Evolutionary conservation across 2,113 vertebrate species (phyloP), one percentile per base, ranked within the genome.

Genomic region (Crotalus helleri): DNA sequence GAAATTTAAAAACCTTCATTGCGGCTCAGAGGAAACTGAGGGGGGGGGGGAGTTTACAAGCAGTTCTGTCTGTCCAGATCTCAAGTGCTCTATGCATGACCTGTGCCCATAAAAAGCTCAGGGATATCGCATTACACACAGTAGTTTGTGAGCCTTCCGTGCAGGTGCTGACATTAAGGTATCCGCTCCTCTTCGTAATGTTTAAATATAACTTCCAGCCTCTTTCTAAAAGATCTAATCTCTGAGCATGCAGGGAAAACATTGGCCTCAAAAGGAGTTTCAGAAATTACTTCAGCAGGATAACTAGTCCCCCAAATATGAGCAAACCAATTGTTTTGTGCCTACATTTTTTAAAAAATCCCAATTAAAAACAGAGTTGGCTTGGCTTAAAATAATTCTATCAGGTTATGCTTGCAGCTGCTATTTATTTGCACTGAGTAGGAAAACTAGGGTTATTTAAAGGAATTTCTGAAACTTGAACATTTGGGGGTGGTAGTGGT

Each of bases 401-500:
- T 0, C 0, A 58, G 55, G 4, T 44, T 0, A 3, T 64, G 85
- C n/a, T 90, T 88, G 0, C 17, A 13, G 23, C 1, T 39, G 89
- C 55, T 33, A 29, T 87, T 85, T 64, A 12, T 49, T 86, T 86
- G 55, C 55, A 49, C 19, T 26, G 55, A 86, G 19, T 61, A 61
- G 44, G n/a, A 19, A 90, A 44, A 85, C 9, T 0, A 26, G 23
- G 61, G 85, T 23, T 26, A 91, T 0, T 0, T 2, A 90, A 19
- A 95, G 91, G 81, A 94, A 81, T 94, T 96, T 95, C 95, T 95
- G 95, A 97, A 96, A 96, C 95, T 61, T 93, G 54, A 0, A 29
- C 81, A 4, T 58, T 55, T 61, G 87, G 55, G 51, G n/a, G 0
- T 29, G 61, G 90, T 94, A 57, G 55, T 57, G 15, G 55, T 57